phyloP scores from a whole-genome alignment of 2,797 vertebrate species.

The Darevskia nairensis region DNA sequence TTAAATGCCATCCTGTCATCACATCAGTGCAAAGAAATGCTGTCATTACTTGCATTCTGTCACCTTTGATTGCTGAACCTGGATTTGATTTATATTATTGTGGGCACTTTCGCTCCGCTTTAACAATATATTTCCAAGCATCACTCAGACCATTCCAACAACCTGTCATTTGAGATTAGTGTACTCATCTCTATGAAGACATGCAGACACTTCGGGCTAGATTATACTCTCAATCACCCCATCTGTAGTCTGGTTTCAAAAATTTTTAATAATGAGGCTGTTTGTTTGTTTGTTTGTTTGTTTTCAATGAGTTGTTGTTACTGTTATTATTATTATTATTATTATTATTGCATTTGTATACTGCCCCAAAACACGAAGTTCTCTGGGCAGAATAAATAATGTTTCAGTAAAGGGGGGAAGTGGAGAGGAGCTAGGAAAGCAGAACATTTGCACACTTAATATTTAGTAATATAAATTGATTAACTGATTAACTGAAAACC shows the following conservation, averaged over 20 bases:
- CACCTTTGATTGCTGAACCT: slow-evolving; percentile 24
- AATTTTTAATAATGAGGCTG: background rate
- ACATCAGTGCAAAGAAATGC: slow-evolving; percentile 11
- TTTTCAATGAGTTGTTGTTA: too few species aligned
- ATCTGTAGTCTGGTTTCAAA: background rate
- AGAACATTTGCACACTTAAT: background rate
- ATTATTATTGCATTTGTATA: too few species aligned
- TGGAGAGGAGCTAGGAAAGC: background rate
- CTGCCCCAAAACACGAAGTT: too few species aligned
- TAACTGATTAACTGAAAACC: too few species aligned
- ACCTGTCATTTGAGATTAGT: slow-evolving; percentile 32
- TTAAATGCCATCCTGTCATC: slow-evolving; percentile 18
- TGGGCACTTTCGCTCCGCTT: slow-evolving; percentile 32
- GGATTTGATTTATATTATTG: slow-evolving; percentile 30
- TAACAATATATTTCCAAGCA: slow-evolving; percentile 20
- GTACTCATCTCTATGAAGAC: slow-evolving; percentile 8
- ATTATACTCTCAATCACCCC: background rate
- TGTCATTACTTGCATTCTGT: slow-evolving; percentile 22
- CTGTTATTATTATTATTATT: too few species aligned
- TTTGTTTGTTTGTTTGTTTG: background rate
- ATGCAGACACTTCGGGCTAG: slow-evolving; percentile 10
- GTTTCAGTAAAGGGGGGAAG: background rate
- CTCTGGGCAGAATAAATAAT: background rate
- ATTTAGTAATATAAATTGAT: background rate
- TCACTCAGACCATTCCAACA: slow-evolving; percentile 30